These are phyloP conservation scores for Charadrius vociferus DNA, from an alignment of 2,113 vertebrate species.

Conservation along the genomic window DNA sequence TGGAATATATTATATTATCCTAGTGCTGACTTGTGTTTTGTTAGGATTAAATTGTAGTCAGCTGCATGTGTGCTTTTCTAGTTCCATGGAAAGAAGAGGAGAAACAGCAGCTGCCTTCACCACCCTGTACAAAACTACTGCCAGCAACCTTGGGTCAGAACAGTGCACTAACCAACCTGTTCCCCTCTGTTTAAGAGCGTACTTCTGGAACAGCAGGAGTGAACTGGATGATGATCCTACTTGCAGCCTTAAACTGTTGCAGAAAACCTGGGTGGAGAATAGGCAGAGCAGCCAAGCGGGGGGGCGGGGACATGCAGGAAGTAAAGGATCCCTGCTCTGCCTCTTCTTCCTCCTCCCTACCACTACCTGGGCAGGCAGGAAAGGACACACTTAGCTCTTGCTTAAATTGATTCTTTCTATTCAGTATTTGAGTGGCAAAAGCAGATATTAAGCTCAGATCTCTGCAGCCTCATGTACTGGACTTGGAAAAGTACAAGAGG, in stretches of 20 bases:
- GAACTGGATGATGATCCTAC: not conserved
- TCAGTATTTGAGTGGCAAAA: not conserved
- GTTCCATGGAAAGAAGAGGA: not conserved
- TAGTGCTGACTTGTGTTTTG: not conserved
- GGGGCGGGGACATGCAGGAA: conserved; percentile 61
- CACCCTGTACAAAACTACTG: not conserved
- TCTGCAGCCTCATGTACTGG: conserved; percentile 54
- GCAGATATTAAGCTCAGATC: not conserved
- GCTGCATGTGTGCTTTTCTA: not conserved
- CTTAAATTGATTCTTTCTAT: not conserved
- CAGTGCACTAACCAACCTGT: accelerated
- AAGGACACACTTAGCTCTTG: not conserved
- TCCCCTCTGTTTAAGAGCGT: too few species aligned
- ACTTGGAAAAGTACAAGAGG: conserved; percentile 26
- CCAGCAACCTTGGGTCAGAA: not conserved
- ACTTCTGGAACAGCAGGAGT: not conserved
- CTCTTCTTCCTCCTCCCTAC: not conserved
- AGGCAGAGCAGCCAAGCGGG: not conserved
- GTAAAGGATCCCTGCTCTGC: conserved; percentile 34
- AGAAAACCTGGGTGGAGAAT: conserved; percentile 1
- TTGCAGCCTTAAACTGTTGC: not conserved
- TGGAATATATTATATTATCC: too few species aligned
- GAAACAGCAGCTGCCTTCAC: not conserved
- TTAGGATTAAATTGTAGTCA: not conserved
- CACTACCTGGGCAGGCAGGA: not conserved